Evolutionary conservation across 2,113 vertebrate species (phyloP).

Genomic region (Pangasianodon hypophthalmus): DNA sequence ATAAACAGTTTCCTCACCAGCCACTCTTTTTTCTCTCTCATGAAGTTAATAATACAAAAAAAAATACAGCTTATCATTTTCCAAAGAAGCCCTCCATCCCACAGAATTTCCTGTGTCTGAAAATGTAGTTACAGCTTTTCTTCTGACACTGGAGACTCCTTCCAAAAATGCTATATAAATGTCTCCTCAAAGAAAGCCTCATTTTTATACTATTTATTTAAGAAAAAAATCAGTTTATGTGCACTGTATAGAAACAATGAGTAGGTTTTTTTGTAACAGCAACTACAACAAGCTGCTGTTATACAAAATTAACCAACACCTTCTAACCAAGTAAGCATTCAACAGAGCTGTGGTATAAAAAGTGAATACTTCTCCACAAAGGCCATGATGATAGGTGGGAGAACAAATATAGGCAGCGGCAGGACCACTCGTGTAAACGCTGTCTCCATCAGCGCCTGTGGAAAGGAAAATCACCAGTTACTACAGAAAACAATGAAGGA

Average conservation of each 20-base stretch:
- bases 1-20: not conserved
- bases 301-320: not conserved
- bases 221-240: not conserved
- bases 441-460: conserved; percentile 93
- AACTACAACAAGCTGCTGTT: not conserved
- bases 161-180: not conserved
- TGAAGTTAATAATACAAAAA: not conserved
- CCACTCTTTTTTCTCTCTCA: not conserved
- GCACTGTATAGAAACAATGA: not conserved
- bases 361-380: conserved; percentile 90
- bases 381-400: conserved; percentile 96
- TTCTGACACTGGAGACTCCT: not conserved
- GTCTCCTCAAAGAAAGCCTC: not conserved
- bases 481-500: not conserved
- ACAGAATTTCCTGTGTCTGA: not conserved
- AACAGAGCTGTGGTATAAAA: not conserved
- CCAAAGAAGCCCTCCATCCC: not conserved
- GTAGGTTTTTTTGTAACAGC: not conserved
- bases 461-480: conserved; percentile 25
- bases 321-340: not conserved
- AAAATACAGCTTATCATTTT: not conserved
- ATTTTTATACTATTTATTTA: too few relatives aligned
- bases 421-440: conserved; percentile 94
- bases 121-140: not conserved
- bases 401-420: conserved; percentile 96